Evolutionary conservation across 2,113 vertebrate genomes (phyloP).

Genomic region (Callaeas wilsoni): DNA sequence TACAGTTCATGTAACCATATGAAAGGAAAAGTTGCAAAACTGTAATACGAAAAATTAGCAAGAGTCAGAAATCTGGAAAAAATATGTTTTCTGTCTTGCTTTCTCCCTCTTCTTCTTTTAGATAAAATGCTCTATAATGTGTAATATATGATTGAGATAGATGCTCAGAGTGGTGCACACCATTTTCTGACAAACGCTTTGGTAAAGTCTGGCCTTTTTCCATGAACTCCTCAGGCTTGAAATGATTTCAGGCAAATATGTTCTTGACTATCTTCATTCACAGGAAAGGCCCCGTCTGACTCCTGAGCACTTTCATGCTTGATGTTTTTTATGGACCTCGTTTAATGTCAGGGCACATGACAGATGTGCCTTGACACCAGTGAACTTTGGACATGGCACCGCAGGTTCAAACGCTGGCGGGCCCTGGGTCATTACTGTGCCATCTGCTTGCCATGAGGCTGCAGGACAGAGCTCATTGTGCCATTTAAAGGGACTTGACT

Average conservation of each 20-base stretch:
- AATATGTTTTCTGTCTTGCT: not conserved
- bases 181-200: not conserved
- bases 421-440: not conserved
- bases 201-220: not conserved
- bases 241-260: not conserved
- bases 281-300: not conserved
- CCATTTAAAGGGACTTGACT: not conserved
- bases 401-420: not conserved
- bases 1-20: not conserved
- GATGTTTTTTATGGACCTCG: not conserved
- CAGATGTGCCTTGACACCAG: not conserved
- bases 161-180: not conserved
- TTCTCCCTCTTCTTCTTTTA: not conserved
- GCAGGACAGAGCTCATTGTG: not conserved
- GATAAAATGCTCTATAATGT: not conserved
- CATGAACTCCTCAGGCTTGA: not conserved
- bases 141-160: not conserved
- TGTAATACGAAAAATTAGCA: not conserved
- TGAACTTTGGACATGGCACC: not conserved
- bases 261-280: not conserved
- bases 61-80: not conserved
- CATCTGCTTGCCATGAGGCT: conserved; percentile 3
- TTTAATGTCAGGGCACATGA: not conserved
- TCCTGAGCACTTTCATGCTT: not conserved
- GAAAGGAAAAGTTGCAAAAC: not conserved